Percentiles rank a stretch among this genome's conserved stretches.
These are phyloP conservation scores for Gastracanthus pulcherrimus DNA, from an alignment of 2,888 invertebrate genomes.

Conservation along the genomic window DNA sequence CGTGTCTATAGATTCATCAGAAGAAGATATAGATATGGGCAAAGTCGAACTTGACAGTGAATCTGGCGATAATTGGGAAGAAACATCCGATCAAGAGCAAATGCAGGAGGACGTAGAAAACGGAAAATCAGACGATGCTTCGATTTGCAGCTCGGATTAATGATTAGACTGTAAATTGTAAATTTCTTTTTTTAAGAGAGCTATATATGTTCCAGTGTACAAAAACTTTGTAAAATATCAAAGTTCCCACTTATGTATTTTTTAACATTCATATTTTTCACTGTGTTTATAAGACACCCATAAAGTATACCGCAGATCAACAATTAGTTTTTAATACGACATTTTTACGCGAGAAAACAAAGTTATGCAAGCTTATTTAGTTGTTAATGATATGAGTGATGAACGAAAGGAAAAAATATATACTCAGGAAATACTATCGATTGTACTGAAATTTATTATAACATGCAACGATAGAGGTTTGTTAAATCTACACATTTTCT, in stretches of 20 bases:
- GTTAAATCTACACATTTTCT: conserved; percentile 37
- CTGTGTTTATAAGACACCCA: conserved; percentile 9
- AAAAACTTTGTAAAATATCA: conserved; percentile 53
- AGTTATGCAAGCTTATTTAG: conserved; percentile 2
- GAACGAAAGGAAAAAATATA: conserved; percentile 30
- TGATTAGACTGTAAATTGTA: conserved; percentile 37
- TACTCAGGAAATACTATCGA: conserved; percentile 24
- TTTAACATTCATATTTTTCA: conserved; percentile 40
- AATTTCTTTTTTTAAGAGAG: conserved; percentile 30
- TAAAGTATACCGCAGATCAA: conserved; percentile 6
- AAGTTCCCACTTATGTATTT: conserved; percentile 30
- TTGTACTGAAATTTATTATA: conserved; percentile 1
- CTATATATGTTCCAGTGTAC: conserved; percentile 37
- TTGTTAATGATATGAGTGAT: conserved; percentile 4
- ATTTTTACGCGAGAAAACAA: conserved; percentile 15
- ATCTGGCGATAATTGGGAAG: conserved; percentile 75
- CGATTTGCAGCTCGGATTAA: conserved; percentile 65
- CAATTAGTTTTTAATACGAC: conserved; percentile 14
- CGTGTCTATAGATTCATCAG: conserved; percentile 70
- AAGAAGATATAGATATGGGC: conserved; percentile 71
- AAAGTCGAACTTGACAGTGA: conserved; percentile 71
- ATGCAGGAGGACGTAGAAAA: conserved; percentile 67
- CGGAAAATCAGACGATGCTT: conserved; percentile 67
- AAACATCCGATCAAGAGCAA: conserved; percentile 71
- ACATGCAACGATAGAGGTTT: conserved; percentile 2